Evolutionary conservation across 2,888 invertebrate species (phyloP).

Genomic region (Latrodectus hesperus): DNA sequence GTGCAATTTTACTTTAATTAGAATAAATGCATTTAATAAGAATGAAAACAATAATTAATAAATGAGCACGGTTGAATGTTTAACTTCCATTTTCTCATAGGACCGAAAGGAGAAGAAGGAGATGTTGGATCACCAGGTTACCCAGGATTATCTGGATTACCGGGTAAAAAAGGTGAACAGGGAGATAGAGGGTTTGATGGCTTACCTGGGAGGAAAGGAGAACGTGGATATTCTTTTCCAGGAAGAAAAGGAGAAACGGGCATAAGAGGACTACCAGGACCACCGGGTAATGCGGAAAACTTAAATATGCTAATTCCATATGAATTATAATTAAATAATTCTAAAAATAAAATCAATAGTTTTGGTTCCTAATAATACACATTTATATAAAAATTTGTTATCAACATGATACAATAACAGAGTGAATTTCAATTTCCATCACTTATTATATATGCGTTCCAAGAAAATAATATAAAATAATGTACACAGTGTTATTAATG

Average conservation of each 20-base stretch:
- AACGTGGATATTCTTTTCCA: constrained; percentile 43
- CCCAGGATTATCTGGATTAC: constrained; percentile 77
- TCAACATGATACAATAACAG: too few relatives aligned
- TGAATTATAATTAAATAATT: too few relatives aligned
- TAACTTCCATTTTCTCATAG: constrained; percentile 70
- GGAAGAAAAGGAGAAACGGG: constrained; percentile 70
- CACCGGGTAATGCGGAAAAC: constrained; percentile 48
- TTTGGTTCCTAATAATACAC: too few relatives aligned
- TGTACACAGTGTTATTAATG: too few relatives aligned
- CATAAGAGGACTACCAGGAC: constrained; percentile 65
- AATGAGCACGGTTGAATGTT: not conserved
- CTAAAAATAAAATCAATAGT: too few relatives aligned
- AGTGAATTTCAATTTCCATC: too few relatives aligned
- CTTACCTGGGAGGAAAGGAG: constrained; percentile 67
- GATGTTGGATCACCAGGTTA: constrained; percentile 72
- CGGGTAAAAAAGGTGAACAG: constrained; percentile 72
- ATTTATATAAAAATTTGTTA: too few relatives aligned
- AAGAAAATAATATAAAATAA: too few relatives aligned
- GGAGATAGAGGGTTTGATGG: constrained; percentile 73
- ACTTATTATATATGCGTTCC: too few relatives aligned
- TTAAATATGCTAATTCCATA: too few relatives aligned
- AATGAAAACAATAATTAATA: not conserved
- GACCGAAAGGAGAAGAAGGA: constrained; percentile 73
- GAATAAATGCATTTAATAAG: not conserved
- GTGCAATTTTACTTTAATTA: too few relatives aligned